These are phyloP conservation scores for Drosophila nigromelanica DNA, from an alignment of 1,140 invertebrate genomes.

Conservation along the genomic window DNA sequence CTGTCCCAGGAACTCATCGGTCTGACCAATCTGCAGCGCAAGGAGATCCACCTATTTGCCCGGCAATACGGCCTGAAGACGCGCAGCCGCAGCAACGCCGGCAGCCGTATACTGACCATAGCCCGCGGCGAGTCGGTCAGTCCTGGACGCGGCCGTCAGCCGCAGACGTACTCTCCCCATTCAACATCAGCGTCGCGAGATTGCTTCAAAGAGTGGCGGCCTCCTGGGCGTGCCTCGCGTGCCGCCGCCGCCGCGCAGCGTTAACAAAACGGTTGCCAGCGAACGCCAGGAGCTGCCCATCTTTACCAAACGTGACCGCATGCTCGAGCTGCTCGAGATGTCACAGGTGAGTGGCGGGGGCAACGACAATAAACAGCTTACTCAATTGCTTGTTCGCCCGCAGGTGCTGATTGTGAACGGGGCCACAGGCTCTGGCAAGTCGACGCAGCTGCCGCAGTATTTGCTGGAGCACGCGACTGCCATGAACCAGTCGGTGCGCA, in stretches of 20 bases:
- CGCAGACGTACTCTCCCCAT: background rate
- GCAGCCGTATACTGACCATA: constrained; percentile 52
- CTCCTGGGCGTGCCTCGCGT: constrained; percentile 15
- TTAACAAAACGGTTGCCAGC: constrained; percentile 11
- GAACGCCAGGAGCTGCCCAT: constrained; percentile 52
- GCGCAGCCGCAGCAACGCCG: constrained; percentile 44
- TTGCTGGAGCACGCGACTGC: constrained; percentile 91
- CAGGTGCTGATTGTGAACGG: constrained; percentile 88
- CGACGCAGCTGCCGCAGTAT: constrained; percentile 96
- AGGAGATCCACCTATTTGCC: constrained; percentile 59
- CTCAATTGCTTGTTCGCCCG: background rate
- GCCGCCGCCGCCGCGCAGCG: constrained; percentile 24
- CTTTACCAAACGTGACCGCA: constrained; percentile 22
- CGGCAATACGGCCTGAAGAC: constrained; percentile 50
- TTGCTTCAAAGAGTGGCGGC: background rate
- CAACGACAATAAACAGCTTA: background rate
- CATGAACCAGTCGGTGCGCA: constrained; percentile 89
- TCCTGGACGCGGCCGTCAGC: background rate
- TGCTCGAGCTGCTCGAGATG: constrained; percentile 34
- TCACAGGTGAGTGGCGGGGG: constrained; percentile 45
- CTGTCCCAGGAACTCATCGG: constrained; percentile 23
- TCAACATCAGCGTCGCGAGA: background rate
- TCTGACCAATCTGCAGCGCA: constrained; percentile 48
- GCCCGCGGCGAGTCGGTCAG: background rate
- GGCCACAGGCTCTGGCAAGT: constrained; percentile 95